Percentiles rank a stretch among this genome's conserved stretches.
phyloP scores from a whole-genome alignment of 2,888 invertebrate genomes.

The Chymomyza procnemis region DNA sequence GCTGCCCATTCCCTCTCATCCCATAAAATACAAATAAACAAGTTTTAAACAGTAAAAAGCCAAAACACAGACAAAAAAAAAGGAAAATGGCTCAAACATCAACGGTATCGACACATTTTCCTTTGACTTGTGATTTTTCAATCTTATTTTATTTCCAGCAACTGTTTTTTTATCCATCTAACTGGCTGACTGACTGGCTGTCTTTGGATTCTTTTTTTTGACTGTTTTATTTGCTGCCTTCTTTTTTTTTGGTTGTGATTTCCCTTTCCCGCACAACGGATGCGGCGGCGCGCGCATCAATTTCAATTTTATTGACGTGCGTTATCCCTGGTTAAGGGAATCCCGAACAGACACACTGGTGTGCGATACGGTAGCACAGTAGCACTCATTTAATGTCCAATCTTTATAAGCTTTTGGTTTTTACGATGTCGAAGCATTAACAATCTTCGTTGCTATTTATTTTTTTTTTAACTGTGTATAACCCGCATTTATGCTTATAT shows the following conservation, averaged over 20 bases:
- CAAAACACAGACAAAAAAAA: no score
- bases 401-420: slow-evolving; percentile 42
- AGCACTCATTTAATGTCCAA: slow-evolving; percentile 58
- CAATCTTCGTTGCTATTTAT: slow-evolving; percentile 5
- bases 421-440: slow-evolving; percentile 57
- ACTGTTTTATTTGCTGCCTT: slow-evolving; percentile 14
- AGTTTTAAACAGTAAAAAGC: slow-evolving; percentile 49
- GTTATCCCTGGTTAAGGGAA: slow-evolving; percentile 1
- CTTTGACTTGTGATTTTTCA: slow-evolving; percentile 35
- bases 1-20: no score
- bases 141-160: slow-evolving; percentile 23
- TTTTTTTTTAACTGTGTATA: not conserved
- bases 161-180: slow-evolving; percentile 26
- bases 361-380: slow-evolving; percentile 12
- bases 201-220: slow-evolving; percentile 57
- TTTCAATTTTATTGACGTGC: slow-evolving; percentile 71
- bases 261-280: slow-evolving; percentile 1
- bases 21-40: slow-evolving; percentile 68
- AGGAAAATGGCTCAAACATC: not conserved
- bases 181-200: not conserved
- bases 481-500: not conserved
- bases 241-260: slow-evolving; percentile 32
- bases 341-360: not conserved
- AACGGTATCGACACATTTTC: slow-evolving; percentile 47
- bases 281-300: slow-evolving; percentile 58